Percentiles rank a stretch among this genome's conserved stretches.
These are phyloP conservation scores for Cololabis saira DNA, from an alignment of 2,113 vertebrate species.

Conservation along the genomic window DNA sequence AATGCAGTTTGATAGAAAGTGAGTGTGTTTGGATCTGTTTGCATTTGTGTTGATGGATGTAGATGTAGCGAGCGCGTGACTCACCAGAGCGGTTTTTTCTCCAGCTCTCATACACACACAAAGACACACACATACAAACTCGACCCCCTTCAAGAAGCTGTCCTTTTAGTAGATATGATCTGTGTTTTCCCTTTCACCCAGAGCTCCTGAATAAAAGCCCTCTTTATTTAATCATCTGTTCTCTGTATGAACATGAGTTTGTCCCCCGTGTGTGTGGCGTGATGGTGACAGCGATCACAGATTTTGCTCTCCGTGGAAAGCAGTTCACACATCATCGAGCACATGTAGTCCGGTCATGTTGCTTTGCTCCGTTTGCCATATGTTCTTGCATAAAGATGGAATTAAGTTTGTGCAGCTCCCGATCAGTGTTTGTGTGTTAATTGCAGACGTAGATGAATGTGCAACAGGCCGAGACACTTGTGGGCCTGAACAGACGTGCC, in stretches of 20 bases:
- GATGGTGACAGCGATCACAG: slow-evolving; percentile 43
- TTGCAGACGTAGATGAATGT: slow-evolving; percentile 94
- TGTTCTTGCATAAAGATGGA: slow-evolving; percentile 4
- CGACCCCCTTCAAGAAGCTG: slow-evolving; percentile 37
- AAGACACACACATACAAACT: background rate
- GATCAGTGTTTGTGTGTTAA: slow-evolving; percentile 39
- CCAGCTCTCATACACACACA: slow-evolving; percentile 1
- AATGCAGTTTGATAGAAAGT: slow-evolving; percentile 32
- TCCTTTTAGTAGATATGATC: slow-evolving; percentile 61
- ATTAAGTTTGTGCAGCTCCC: background rate
- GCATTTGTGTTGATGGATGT: slow-evolving; percentile 34
- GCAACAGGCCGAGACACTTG: slow-evolving; percentile 87
- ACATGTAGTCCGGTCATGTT: slow-evolving; percentile 18
- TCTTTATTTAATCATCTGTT: slow-evolving; percentile 46
- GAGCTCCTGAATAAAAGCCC: slow-evolving; percentile 51
- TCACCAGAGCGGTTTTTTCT: slow-evolving; percentile 34
- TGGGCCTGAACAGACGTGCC: slow-evolving; percentile 88
- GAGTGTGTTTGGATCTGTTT: slow-evolving; percentile 24
- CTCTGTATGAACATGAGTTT: slow-evolving; percentile 44
- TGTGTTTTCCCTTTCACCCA: slow-evolving; percentile 37
- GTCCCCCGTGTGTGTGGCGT: slow-evolving; percentile 35
- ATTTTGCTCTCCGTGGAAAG: slow-evolving; percentile 35
- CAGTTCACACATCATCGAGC: slow-evolving; percentile 36
- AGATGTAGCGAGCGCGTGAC: slow-evolving; percentile 29
- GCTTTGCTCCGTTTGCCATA: slow-evolving; percentile 34